Percentiles rank a stretch among this genome's conserved stretches.
phyloP scores from a whole-genome alignment of 1,140 invertebrate genomes.

The Drosophila equinoxialis region DNA sequence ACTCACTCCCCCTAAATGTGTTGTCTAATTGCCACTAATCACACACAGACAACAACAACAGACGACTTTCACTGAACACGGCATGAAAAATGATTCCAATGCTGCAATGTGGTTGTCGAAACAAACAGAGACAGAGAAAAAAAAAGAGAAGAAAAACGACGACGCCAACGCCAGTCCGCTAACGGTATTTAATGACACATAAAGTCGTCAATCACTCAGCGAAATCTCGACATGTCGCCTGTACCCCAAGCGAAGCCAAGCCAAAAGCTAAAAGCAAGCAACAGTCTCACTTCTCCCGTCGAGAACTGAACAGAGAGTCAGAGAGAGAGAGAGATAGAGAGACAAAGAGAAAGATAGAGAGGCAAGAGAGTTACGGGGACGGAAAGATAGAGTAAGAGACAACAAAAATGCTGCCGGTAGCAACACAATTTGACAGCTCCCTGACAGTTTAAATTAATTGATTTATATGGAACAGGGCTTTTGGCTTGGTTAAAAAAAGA shows the following conservation, averaged over 20 bases:
- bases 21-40: conserved; percentile 66
- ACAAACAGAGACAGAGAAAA: conserved; percentile 1
- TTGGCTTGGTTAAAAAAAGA: conserved; percentile 14
- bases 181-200: conserved; percentile 81
- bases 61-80: conserved; percentile 40
- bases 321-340: conserved; percentile 32
- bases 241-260: conserved; percentile 21
- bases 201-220: conserved; percentile 79
- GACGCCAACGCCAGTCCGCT: conserved; percentile 47
- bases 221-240: conserved; percentile 77
- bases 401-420: conserved; percentile 68
- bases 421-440: conserved; percentile 77
- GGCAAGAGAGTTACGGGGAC: conserved; percentile 4
- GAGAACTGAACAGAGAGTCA: conserved; percentile 10
- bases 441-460: conserved; percentile 81
- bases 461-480: conserved; percentile 63
- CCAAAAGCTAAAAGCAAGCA: conserved; percentile 23
- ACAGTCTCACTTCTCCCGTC: conserved; percentile 14
- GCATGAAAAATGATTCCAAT: conserved; percentile 57
- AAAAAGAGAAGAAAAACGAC: neutral
- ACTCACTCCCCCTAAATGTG: conserved; percentile 4
- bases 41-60: conserved; percentile 27
- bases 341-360: conserved; percentile 33
- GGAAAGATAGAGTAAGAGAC: conserved; percentile 7
- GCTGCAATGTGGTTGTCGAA: conserved; percentile 15